phyloP scores from a whole-genome alignment of 2,113 vertebrate genomes.

The Neolamprologus brichardi region DNA sequence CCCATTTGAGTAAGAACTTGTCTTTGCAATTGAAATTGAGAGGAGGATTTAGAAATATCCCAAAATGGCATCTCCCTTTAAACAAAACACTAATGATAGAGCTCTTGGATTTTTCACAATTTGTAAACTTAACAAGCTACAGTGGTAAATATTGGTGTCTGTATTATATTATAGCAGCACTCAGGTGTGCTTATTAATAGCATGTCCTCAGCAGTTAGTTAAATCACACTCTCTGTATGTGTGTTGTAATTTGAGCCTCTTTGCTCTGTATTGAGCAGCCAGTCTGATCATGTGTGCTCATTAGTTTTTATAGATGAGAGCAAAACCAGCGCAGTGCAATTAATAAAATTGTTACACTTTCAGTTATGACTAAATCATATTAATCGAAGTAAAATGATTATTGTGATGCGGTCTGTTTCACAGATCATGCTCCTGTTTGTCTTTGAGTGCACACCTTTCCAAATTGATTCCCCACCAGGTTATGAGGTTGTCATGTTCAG shows the following conservation, averaged over 20 bases:
- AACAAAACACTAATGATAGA: not conserved
- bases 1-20: slow-evolving; percentile 16
- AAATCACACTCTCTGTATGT: not conserved
- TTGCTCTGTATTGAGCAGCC: not conserved
- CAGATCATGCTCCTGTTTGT: not conserved
- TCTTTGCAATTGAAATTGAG: slow-evolving; percentile 18
- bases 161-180: not conserved
- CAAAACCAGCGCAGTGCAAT: not conserved
- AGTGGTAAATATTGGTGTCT: not conserved
- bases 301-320: not conserved
- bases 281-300: not conserved
- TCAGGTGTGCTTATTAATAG: not conserved
- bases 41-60: slow-evolving; percentile 1
- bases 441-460: not conserved
- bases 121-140: not conserved
- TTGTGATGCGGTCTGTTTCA: not conserved
- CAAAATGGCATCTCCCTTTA: not conserved
- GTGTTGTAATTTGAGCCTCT: not conserved
- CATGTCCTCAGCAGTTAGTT: not conserved
- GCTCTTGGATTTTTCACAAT: not conserved
- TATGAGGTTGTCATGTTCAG: not conserved
- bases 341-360: not conserved
- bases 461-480: not conserved
- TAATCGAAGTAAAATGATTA: not conserved
- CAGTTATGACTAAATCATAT: not conserved